Conservation (phyloP, 1,140 invertebrate genomes). For the Leucophenga varia region DNA sequence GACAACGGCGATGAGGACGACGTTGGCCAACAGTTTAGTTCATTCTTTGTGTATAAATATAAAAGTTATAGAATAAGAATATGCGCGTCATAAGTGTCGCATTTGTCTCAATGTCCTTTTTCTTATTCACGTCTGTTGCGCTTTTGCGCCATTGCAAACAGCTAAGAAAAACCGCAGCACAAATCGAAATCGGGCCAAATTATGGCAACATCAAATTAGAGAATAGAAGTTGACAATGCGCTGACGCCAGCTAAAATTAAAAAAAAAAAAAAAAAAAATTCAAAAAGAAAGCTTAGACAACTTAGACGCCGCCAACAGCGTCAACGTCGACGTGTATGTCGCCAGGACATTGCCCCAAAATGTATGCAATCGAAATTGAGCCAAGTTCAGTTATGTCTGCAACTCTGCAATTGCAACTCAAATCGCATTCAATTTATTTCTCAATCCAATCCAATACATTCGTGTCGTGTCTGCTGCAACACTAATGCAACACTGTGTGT, state of each 20-base stretch:
- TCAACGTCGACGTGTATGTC: neutral
- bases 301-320: no score
- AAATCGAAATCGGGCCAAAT: constrained; percentile 43
- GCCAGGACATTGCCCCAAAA: constrained; percentile 50
- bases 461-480: neutral
- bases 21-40: constrained; percentile 2
- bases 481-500: constrained; percentile 14
- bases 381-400: constrained; percentile 29
- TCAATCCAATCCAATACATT: no score
- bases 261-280: no score
- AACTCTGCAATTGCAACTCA: no score
- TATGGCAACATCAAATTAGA: constrained; percentile 43
- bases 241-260: no score
- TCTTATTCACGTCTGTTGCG: neutral
- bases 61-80: constrained; percentile 26
- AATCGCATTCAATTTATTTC: no score
- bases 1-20: no score
- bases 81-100: constrained; percentile 37
- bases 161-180: constrained; percentile 29
- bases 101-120: constrained; percentile 15
- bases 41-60: no score
- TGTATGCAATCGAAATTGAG: constrained; percentile 42
- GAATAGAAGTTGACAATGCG: no score
- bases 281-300: no score
- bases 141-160: constrained; percentile 24